These are phyloP conservation scores for Polypedilum pembai DNA, from an alignment of 1,140 invertebrate genomes.

Conservation along the genomic window DNA sequence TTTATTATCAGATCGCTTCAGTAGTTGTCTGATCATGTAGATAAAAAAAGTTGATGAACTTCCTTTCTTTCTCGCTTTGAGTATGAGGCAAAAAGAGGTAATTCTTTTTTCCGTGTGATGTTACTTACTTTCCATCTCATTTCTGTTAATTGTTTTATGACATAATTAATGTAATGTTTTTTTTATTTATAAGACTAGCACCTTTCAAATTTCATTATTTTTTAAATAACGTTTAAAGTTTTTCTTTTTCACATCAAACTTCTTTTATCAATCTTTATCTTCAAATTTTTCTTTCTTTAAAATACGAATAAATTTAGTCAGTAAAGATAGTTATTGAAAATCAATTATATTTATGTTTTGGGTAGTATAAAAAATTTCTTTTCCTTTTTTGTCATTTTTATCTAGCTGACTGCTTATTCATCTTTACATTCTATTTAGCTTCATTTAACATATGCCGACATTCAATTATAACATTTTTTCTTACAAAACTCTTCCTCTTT, in stretches of 20 bases:
- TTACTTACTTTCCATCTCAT: too few relatives aligned
- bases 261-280: background rate
- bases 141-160: too few relatives aligned
- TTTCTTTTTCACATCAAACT: background rate
- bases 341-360: background rate
- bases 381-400: background rate
- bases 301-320: slow-evolving; percentile 22
- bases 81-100: too few relatives aligned
- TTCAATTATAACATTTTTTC: too few relatives aligned
- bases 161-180: background rate
- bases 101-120: too few relatives aligned
- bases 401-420: slow-evolving; percentile 1
- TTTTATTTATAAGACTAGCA: slow-evolving; percentile 29
- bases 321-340: background rate
- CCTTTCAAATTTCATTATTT: slow-evolving; percentile 29
- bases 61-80: too few relatives aligned
- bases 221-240: slow-evolving; percentile 24
- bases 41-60: background rate
- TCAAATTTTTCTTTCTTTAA: background rate
- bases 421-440: background rate
- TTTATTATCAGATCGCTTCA: slow-evolving; percentile 24
- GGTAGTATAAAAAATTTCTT: background rate
- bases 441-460: background rate
- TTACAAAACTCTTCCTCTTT: too few relatives aligned
- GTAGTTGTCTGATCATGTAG: background rate